Conservation (phyloP, 2,113 vertebrate genomes). For the Garra rufa region DNA sequence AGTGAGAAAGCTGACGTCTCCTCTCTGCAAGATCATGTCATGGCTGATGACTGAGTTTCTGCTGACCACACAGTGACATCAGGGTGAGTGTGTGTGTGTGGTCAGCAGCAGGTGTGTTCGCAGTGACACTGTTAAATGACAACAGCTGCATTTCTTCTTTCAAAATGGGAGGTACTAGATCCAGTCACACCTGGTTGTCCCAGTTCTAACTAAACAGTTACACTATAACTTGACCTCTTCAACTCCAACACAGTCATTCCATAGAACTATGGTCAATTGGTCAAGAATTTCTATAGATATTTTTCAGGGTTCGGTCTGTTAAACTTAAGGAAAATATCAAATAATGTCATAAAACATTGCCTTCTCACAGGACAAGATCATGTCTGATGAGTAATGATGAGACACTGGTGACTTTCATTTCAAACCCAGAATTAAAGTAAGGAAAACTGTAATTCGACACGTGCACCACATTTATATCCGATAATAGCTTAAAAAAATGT, state of each 20-base stretch:
- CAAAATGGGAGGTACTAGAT: conserved; percentile 24
- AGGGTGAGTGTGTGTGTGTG: conserved; percentile 40
- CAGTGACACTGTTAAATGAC: conserved; percentile 49
- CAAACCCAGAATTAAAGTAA: no score
- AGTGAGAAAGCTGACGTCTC: conserved; percentile 33
- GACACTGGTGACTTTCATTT: no score
- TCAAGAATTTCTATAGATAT: neutral
- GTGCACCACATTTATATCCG: neutral
- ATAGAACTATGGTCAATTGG: no score
- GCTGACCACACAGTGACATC: neutral
- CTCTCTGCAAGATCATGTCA: conserved; percentile 32
- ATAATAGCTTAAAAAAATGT: neutral
- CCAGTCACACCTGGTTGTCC: conserved; percentile 36
- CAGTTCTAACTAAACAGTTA: conserved; percentile 25
- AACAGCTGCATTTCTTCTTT: conserved; percentile 50
- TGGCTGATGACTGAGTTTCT: conserved; percentile 28
- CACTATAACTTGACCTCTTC: neutral
- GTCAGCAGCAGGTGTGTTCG: conserved; percentile 57
- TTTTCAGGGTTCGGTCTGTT: neutral
- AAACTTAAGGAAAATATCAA: neutral
- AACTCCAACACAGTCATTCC: neutral
- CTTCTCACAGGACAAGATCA: no score
- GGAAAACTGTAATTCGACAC: no score
- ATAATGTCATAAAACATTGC: no score
- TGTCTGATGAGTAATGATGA: no score